These are phyloP conservation scores for Dufourea novaeangliae DNA, from an alignment of 1,140 invertebrate species.

Conservation along the genomic window DNA sequence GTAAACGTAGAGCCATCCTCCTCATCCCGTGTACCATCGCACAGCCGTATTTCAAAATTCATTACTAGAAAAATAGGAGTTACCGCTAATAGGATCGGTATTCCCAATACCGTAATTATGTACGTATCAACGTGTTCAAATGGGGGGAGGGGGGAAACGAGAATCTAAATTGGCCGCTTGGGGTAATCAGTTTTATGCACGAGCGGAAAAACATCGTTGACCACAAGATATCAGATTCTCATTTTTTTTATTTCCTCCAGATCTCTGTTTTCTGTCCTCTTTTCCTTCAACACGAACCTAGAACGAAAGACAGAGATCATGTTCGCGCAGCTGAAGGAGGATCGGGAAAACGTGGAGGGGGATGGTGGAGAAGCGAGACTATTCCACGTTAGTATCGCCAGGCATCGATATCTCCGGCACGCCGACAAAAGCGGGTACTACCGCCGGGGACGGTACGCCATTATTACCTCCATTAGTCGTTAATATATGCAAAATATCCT, in stretches of 20 bases:
- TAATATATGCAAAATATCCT: conserved; percentile 80
- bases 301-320: background rate
- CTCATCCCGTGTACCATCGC: background rate
- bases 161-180: background rate
- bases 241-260: background rate
- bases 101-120: conserved; percentile 38
- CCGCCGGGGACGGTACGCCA: conserved; percentile 52
- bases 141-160: background rate
- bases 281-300: conserved; percentile 18
- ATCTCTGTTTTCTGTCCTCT: background rate
- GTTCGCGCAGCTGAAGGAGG: conserved; percentile 47
- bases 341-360: conserved; percentile 9
- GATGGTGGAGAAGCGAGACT: too few relatives aligned
- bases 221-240: too few relatives aligned
- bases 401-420: conserved; percentile 28
- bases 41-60: conserved; percentile 33
- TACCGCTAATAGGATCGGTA: conserved; percentile 32
- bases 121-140: conserved; percentile 9
- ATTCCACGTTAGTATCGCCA: conserved; percentile 27
- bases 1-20: background rate
- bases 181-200: conserved; percentile 31
- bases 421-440: conserved; percentile 63
- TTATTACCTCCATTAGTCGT: conserved; percentile 75
- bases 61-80: conserved; percentile 37
- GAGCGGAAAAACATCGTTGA: conserved; percentile 40